Base-by-base conservation (phyloP, 2,888 invertebrate genomes). In the Diplolepis rosae region DNA sequence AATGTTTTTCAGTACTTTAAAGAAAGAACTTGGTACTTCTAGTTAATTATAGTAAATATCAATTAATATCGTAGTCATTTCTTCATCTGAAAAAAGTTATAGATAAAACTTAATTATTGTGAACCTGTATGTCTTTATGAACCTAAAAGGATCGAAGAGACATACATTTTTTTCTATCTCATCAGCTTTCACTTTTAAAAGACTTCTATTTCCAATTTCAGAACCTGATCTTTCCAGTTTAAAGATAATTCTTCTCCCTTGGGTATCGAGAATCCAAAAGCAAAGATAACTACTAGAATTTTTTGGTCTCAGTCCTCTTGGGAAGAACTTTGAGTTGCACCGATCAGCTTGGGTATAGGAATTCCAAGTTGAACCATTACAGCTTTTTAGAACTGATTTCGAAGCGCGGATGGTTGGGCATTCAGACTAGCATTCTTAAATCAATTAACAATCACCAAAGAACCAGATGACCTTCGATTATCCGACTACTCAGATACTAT, bases 391-490 rank as follows among this genome's bases (percentile, higher is more conserved):
- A 71, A 6, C 32, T 24, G 61, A 24, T 65, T 61, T 27, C 68
- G 68, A 70, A 75, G 67, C 69, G 61, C 65, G 54, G 54, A 61
- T 65, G 68, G 52, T 65, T 61, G 52, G 65, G 68, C 65, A 52
- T 71, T 39, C 73, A 73, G 72, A 69, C 28, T 28, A 65, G 65
- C 72, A 72, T 72, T 71, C 75, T 73, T 74, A 82, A 85, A 85
- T 86, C 84, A 86, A 86, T 85, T 87, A 85, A 79, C 82, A 79
- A 81, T 76, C 75, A 71, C 75, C 81, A 76, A 84, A 83, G 83
- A 85, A 83, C 75, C 80, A 70, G 85, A 74, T 82, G 84, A 80
- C 87, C 87, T 87, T 87, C 87, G 85, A 84, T 84, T 82, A 61
- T 65, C 71, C 78, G 71, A 75, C 78, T 77, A 70, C 75, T 78